phyloP scores from a whole-genome alignment of 1,140 invertebrate species.

The Cherax destructor region DNA sequence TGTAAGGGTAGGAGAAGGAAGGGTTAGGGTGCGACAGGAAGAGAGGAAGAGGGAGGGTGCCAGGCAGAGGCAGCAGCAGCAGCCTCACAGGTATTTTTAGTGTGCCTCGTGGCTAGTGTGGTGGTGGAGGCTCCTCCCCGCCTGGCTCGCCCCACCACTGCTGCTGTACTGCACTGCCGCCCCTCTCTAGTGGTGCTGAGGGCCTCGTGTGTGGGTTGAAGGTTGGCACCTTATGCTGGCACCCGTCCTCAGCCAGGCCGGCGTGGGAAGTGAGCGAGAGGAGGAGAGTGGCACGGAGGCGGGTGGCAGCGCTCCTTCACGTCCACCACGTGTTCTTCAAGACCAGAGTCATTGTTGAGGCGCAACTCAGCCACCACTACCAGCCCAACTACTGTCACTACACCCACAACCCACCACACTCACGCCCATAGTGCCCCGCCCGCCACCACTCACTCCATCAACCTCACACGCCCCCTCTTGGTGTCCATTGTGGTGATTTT shows the following conservation, averaged over 20 bases:
- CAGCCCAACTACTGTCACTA: background rate
- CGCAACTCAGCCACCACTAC: background rate
- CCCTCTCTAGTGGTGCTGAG: background rate
- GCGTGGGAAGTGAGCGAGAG: constrained; percentile 37
- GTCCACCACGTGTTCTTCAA: constrained; percentile 19
- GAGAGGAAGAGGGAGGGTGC: background rate
- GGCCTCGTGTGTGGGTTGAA: constrained; percentile 25
- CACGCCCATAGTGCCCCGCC: background rate
- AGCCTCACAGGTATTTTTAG: constrained; percentile 28
- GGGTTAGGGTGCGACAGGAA: constrained; percentile 6
- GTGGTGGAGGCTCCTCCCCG: constrained; percentile 9
- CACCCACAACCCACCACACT: background rate
- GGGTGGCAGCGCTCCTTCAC: constrained; percentile 5
- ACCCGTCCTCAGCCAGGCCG: constrained; percentile 19
- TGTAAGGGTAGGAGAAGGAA: background rate
- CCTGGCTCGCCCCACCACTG: background rate
- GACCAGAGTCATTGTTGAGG: background rate
- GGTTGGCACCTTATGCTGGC: constrained; percentile 26
- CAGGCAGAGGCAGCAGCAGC: constrained; percentile 11
- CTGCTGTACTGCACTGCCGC: constrained; percentile 12
- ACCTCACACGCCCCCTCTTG: background rate
- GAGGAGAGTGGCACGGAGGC: constrained; percentile 34
- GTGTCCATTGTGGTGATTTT: background rate
- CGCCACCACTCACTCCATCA: background rate
- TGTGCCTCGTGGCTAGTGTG: constrained; percentile 36